Percentiles rank a stretch among this genome's conserved stretches.
These are phyloP conservation scores for Epinotia brunnichana DNA, from an alignment of 2,888 invertebrate genomes.

Conservation along the genomic window DNA sequence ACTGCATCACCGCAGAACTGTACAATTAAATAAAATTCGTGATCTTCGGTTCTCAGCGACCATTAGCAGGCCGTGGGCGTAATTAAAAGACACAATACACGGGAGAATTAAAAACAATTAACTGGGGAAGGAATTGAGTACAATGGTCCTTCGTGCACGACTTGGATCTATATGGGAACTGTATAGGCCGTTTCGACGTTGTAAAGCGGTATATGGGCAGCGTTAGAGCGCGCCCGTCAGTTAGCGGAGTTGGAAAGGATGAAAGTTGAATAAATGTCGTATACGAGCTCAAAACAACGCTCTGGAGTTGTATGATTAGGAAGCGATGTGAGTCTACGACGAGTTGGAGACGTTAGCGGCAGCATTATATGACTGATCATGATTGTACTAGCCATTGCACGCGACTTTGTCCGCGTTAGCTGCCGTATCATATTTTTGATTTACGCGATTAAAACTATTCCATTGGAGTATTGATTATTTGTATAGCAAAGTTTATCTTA, in stretches of 20 bases:
- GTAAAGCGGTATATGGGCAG: conserved; percentile 37
- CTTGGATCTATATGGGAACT: conserved; percentile 48
- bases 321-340: too few relatives aligned
- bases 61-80: conserved; percentile 79
- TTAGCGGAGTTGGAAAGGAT: not conserved
- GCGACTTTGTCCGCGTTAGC: too few relatives aligned
- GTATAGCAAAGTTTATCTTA: too few relatives aligned
- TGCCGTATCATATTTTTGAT: too few relatives aligned
- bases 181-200: conserved; percentile 23
- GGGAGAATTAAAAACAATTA: conserved; percentile 82
- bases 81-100: conserved; percentile 82
- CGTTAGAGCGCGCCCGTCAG: conserved; percentile 1
- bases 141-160: conserved; percentile 76
- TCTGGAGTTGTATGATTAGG: not conserved
- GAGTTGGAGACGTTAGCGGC: too few relatives aligned
- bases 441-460: too few relatives aligned
- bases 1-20: conserved; percentile 60
- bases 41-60: conserved; percentile 69
- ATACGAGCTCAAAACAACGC: not conserved
- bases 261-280: conserved; percentile 1
- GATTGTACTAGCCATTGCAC: too few relatives aligned
- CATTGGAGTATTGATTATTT: too few relatives aligned
- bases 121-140: conserved; percentile 76
- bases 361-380: too few relatives aligned
- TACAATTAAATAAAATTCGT: conserved; percentile 72